Evolutionary conservation across 2,797 vertebrate species (phyloP), one percentile per base, ranked within the genome.

Genomic region (Meda fulgida): DNA sequence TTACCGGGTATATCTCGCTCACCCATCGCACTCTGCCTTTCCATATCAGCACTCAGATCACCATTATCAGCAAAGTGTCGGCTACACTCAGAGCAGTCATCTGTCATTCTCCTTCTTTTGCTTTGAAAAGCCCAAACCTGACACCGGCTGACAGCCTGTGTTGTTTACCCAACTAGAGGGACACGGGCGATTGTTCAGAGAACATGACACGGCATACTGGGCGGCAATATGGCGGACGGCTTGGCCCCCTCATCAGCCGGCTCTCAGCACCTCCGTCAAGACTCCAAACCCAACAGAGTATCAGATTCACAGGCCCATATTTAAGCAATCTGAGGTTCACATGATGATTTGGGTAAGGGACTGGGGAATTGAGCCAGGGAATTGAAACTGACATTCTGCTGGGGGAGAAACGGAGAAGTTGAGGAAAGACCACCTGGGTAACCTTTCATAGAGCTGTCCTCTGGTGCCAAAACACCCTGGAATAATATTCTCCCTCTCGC

Each of bases 371-470:
- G 69, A 85, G 78, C 78, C 83, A 67, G 79, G 66, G 73, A 89
- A 86, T 87, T 70, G 86, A 88, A 91, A 87, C 73, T 85, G 87
- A 85, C 90, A 78, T 92, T 90, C 84, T 84, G 60, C 71, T 88
- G 65, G 48, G 87, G 90, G 81, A 87, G 85, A 86, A 84, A 85
- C 86, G 1, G 26, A 83, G 65, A 31, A 87, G 78, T 78, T 85
- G 83, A 87, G 81, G 80, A 78, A 67, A 90, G 91, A 92, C 89
- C 92, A 93, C 91, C 90, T 90, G 91, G 90, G 88, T 89, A 86
- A 85, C 82, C 90, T 90, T 86, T 86, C 46, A 78, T 88, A 91
- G 90, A 88, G 88, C 81, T 87, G 90, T 92, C 87, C 91, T 87
- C 72, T 90, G 87, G 92, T 93, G 89, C 91, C 90, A 88, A 85